phyloP scores from a whole-genome alignment of 2,113 vertebrate genomes.

The Acinonyx jubatus region DNA sequence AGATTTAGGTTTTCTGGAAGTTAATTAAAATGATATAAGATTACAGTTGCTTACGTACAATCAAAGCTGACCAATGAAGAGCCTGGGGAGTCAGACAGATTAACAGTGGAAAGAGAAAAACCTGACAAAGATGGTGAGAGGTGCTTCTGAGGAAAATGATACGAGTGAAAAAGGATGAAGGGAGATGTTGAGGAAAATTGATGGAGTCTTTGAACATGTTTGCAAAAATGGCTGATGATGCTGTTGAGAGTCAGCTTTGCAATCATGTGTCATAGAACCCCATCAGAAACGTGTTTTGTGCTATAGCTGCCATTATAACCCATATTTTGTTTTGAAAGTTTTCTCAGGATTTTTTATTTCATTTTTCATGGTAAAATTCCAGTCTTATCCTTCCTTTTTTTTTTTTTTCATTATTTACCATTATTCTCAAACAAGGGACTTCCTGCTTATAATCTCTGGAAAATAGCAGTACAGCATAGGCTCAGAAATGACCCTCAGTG shows the following conservation, averaged over 20 bases:
- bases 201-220: background rate
- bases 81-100: background rate
- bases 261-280: background rate
- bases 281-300: background rate
- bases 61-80: background rate
- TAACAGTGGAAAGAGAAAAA: background rate
- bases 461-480: background rate
- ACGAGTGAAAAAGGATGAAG: background rate
- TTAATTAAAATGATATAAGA: background rate
- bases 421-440: background rate
- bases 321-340: background rate
- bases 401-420: background rate
- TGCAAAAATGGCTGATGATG: background rate
- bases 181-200: background rate
- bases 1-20: background rate
- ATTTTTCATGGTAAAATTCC: background rate
- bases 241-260: background rate
- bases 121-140: background rate
- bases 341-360: background rate
- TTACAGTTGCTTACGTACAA: background rate
- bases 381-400: background rate
- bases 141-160: background rate
- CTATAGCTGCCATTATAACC: background rate
- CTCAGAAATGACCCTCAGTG: background rate
- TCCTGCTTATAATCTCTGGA: background rate